Percentiles rank a stretch among this genome's conserved stretches.
These are phyloP conservation scores for Pluvianellus socialis DNA, from an alignment of 2,113 vertebrate genomes.

Conservation along the genomic window DNA sequence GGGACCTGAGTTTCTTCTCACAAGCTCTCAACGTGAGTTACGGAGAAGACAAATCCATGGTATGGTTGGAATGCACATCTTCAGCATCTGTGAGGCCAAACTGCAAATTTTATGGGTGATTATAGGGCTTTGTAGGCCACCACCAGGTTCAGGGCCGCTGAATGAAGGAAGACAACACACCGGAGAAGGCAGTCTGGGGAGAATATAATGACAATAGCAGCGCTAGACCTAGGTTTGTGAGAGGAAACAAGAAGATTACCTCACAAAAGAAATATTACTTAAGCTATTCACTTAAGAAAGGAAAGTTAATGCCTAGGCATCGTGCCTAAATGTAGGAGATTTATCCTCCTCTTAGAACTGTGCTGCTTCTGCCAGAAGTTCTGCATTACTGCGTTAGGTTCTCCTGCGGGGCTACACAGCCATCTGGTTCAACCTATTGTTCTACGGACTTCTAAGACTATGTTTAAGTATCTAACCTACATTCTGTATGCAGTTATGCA, in stretches of 20 bases:
- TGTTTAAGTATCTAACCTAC: neutral
- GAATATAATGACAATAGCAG: neutral
- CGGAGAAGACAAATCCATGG: neutral
- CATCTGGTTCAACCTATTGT: slow-evolving; percentile 63
- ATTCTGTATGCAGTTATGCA: neutral
- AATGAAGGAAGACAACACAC: neutral
- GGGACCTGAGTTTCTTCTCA: neutral
- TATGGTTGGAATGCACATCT: neutral
- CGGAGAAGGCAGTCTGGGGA: neutral
- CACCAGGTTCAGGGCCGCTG: neutral
- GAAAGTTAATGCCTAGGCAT: slow-evolving; percentile 48
- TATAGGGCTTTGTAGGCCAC: neutral
- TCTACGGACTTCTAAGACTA: slow-evolving; percentile 25
- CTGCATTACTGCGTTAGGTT: slow-evolving; percentile 13
- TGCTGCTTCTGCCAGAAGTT: slow-evolving; percentile 47
- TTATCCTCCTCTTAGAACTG: slow-evolving; percentile 44
- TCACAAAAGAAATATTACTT: slow-evolving; percentile 64
- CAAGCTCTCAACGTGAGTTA: neutral
- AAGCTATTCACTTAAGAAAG: slow-evolving; percentile 35
- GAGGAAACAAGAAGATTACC: slow-evolving; percentile 56
- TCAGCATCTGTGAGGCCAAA: neutral
- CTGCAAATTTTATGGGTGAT: neutral
- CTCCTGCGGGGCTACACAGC: slow-evolving; percentile 1
- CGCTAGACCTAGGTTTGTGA: neutral
- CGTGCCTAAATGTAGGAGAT: slow-evolving; percentile 45